Evolutionary conservation across 2,888 invertebrate species (phyloP).

Genomic region (Isotomurus palustris): DNA sequence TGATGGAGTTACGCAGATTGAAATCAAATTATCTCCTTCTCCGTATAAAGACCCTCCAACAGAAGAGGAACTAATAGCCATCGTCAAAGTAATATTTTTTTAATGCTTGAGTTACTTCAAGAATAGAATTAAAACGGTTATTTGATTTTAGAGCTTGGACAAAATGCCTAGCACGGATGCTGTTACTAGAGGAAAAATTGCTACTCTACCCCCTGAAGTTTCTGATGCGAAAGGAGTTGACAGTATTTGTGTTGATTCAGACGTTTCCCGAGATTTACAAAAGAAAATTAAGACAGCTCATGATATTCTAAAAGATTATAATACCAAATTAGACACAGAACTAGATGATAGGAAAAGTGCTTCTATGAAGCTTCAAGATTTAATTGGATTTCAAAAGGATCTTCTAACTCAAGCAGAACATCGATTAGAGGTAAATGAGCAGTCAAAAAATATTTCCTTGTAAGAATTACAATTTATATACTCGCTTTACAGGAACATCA

Average conservation of each 20-base stretch:
- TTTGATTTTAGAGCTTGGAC: conserved; percentile 66
- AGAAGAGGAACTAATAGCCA: conserved; percentile 85
- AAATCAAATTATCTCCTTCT: conserved; percentile 41
- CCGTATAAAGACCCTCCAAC: conserved; percentile 74
- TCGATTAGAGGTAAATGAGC: conserved; percentile 69
- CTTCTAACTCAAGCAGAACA: conserved; percentile 79
- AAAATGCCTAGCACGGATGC: conserved; percentile 95
- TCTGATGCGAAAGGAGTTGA: conserved; percentile 82
- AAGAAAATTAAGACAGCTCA: conserved; percentile 84
- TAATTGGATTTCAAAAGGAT: conserved; percentile 79
- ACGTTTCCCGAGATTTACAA: conserved; percentile 71
- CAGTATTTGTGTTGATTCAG: conserved; percentile 67
- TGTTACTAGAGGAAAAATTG: conserved; percentile 83
- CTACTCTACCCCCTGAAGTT: conserved; percentile 88
- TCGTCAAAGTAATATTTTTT: conserved; percentile 58
- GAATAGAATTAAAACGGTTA: background rate
- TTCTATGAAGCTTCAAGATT: conserved; percentile 80
- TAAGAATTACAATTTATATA: background rate
- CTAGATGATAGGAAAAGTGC: conserved; percentile 83
- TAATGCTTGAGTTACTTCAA: conserved; percentile 19
- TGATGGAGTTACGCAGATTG: conserved; percentile 41
- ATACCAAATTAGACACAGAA: conserved; percentile 76
- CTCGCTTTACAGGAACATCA: conserved; percentile 68
- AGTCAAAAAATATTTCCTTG: background rate
- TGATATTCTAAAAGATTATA: conserved; percentile 80